Evolutionary conservation across 2,797 vertebrate genomes (phyloP).

Genomic region (Cynopterus sphinx): DNA sequence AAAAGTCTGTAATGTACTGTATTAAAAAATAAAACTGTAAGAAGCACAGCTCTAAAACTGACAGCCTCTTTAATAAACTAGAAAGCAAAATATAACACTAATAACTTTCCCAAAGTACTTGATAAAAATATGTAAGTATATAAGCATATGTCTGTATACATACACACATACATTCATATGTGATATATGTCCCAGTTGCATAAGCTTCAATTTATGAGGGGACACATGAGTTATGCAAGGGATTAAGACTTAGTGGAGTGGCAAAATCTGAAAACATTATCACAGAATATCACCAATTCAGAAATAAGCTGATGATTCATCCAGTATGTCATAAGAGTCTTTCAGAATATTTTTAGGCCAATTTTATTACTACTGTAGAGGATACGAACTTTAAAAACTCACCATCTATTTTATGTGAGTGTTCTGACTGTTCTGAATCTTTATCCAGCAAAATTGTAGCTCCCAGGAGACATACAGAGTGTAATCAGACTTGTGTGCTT

Average conservation of each 20-base stretch:
- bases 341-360: constrained; percentile 69
- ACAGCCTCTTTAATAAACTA: background rate
- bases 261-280: constrained; percentile 52
- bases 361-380: constrained; percentile 60
- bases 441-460: constrained; percentile 71
- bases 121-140: background rate
- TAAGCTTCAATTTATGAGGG: constrained; percentile 9
- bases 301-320: constrained; percentile 70
- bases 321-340: constrained; percentile 55
- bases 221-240: constrained; percentile 31
- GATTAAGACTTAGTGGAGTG: constrained; percentile 1
- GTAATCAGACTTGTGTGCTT: constrained; percentile 71
- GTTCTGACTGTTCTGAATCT: constrained; percentile 64
- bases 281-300: constrained; percentile 47
- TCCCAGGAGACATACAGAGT: constrained; percentile 65
- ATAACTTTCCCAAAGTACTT: background rate
- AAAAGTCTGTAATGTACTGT: background rate
- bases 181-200: background rate
- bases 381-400: constrained; percentile 67
- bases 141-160: background rate
- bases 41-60: background rate
- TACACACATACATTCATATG: background rate
- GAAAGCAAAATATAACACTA: constrained; percentile 7
- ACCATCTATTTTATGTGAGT: constrained; percentile 64
- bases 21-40: background rate